Conservation (phyloP, 2,113 vertebrate genomes). For the Pleuronectes platessa region DNA sequence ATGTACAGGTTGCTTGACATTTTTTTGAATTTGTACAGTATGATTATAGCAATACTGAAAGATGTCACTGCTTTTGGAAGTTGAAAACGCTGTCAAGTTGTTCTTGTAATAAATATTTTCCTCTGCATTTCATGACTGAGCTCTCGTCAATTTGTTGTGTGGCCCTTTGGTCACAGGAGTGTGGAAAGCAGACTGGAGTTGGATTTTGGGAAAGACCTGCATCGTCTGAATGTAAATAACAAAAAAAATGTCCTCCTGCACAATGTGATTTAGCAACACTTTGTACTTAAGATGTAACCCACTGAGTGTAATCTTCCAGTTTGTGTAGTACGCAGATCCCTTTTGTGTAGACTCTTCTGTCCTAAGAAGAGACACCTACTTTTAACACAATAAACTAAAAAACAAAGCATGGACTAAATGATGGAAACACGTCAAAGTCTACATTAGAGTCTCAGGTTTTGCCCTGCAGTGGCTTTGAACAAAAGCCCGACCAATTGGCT, state of each 20-base stretch:
- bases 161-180: no score
- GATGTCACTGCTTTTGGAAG: conserved; percentile 68
- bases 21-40: conserved; percentile 64
- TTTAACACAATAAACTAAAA: neutral
- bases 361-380: neutral
- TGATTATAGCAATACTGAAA: conserved; percentile 79
- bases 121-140: conserved; percentile 47
- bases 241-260: neutral
- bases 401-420: neutral
- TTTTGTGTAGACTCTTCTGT: neutral
- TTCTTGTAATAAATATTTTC: conserved; percentile 81
- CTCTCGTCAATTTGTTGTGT: neutral
- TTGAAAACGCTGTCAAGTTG: conserved; percentile 73
- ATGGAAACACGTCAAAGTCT: neutral
- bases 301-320: no score
- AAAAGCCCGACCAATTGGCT: no score
- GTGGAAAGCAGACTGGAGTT: neutral
- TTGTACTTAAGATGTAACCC: neutral
- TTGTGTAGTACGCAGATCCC: neutral
- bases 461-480: neutral
- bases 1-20: conserved; percentile 73
- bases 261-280: neutral
- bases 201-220: neutral
- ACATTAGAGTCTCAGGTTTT: neutral
- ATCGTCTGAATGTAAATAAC: neutral